Base-by-base conservation (phyloP, 2,797 vertebrate genomes). In the Hapalemur alaotrensis region DNA sequence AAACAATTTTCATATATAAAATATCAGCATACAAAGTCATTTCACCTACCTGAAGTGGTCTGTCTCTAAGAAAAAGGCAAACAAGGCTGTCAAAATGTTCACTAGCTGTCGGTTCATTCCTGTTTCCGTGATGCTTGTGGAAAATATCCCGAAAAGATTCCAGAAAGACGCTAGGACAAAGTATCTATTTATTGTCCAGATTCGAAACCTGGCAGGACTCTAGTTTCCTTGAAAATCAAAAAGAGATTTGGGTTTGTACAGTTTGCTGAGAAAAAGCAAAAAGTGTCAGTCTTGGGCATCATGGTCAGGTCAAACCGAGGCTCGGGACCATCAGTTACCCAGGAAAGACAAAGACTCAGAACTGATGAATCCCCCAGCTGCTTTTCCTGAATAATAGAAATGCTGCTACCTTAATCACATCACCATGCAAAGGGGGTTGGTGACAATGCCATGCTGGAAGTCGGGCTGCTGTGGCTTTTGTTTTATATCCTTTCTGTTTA, bases 51-150 rank as follows among this genome's bases (percentile, higher is more conserved):
- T 99, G 99, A 99, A 99, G 98, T 99, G 99, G 99, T 98, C 99
- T 96, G 99, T 99, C 98, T 99, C 99, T 99, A 99, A 99, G 98
- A 99, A 99, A 99, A 99, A 99, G 96, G 99, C 99, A 98, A 99
- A 99, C 98, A 99, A 99, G 99, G 99, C 99, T 99, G 99, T 99
- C 98, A 99, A 98, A 99, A 99, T 99, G 98, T 99, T 99, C 96
- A 99, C 97, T 98, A 99, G 98, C 98, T 99, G 99, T 98, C 99
- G 99, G 99, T 99, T 99, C 99, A 99, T 99, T 99, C 99, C 99
- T 99, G 99, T 98, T 99, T 99, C 98, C 98, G 98, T 98, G 98
- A 98, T 99, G 98, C 98, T 99, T 98, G 98, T 98, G 98, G 98
- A 99, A 97, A 98, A 98, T 98, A 99, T 98, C 98, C 99, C 98